Conservation (phyloP, 2,797 vertebrate species). For the Helarctos malayanus region DNA sequence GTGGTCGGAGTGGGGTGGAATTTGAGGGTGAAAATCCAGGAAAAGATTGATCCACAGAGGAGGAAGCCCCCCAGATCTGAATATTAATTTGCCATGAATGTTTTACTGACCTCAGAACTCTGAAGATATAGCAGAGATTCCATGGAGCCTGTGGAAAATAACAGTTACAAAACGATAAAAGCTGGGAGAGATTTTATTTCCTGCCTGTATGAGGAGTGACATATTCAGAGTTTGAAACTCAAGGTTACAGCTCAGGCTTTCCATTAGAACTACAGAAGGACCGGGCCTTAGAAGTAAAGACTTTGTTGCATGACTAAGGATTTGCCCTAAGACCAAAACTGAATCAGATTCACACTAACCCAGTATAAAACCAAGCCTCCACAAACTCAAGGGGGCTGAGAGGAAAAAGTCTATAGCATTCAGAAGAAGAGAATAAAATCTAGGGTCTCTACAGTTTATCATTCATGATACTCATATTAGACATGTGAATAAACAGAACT, state of each 20-base stretch:
- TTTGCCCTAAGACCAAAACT: not conserved
- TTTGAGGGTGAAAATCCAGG: not conserved
- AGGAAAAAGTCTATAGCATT: not conserved
- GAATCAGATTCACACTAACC: not conserved
- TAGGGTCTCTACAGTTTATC: not conserved
- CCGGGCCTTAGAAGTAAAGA: not conserved
- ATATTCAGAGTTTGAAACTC: not conserved
- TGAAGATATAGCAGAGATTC: slow-evolving; percentile 11
- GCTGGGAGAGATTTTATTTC: not conserved
- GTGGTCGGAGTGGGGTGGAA: not conserved
- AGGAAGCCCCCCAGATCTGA: not conserved
- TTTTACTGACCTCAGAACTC: not conserved
- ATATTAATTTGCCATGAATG: not conserved
- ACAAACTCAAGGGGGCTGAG: not conserved
- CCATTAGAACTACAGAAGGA: not conserved
- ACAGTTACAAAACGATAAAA: not conserved
- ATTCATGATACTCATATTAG: not conserved
- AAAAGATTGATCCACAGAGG: not conserved
- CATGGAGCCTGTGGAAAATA: not conserved
- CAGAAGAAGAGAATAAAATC: not conserved
- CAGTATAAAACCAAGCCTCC: not conserved
- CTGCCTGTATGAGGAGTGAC: not conserved
- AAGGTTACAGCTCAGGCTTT: not conserved
- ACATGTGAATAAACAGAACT: not conserved
- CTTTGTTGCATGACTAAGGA: not conserved